phyloP scores from a whole-genome alignment of 2,113 vertebrate genomes.

The Psophia crepitans region DNA sequence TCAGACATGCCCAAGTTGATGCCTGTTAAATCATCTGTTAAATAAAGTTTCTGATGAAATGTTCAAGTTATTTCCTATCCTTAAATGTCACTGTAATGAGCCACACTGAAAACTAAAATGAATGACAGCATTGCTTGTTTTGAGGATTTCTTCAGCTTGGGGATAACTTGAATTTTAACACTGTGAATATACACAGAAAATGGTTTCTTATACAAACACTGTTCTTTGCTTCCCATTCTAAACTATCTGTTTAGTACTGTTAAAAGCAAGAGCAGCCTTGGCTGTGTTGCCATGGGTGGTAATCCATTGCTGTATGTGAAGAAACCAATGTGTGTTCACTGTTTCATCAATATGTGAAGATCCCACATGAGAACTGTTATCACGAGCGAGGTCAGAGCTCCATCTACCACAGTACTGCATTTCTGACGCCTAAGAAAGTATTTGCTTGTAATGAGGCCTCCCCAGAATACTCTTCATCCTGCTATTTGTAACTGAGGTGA shows the following conservation, averaged over 20 bases:
- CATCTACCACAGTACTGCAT: neutral
- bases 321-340: neutral
- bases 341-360: neutral
- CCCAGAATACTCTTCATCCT: neutral
- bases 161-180: neutral
- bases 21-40: neutral
- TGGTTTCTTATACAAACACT: neutral
- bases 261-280: neutral
- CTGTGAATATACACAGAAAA: neutral
- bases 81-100: neutral
- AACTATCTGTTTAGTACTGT: neutral
- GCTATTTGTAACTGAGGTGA: neutral
- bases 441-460: neutral
- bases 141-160: neutral
- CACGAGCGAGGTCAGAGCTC: neutral
- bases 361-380: neutral
- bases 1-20: neutral
- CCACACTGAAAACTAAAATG: neutral
- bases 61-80: neutral
- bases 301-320: neutral
- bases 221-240: neutral
- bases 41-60: neutral
- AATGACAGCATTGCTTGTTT: neutral
- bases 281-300: neutral
- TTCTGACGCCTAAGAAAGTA: neutral